These are phyloP conservation scores for Vanessa atalanta DNA, from an alignment of 1,140 invertebrate genomes.

Conservation along the genomic window DNA sequence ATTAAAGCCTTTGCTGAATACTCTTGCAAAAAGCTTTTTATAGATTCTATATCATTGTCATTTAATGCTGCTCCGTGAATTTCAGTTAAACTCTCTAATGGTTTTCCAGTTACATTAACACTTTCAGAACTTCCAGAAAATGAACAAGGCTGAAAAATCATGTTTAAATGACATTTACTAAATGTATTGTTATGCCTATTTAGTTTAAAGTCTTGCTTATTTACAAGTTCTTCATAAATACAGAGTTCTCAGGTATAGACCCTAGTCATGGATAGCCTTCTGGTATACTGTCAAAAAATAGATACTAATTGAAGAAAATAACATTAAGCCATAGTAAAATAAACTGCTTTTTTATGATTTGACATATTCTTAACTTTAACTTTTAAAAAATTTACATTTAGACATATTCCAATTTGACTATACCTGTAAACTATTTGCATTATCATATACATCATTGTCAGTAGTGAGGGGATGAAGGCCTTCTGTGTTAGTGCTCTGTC, in stretches of 20 bases:
- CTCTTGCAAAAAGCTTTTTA: constrained; percentile 92
- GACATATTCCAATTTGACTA: neutral
- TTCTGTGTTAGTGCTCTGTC: constrained; percentile 47
- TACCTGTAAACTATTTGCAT: constrained; percentile 83
- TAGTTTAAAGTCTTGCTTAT: too few relatives aligned
- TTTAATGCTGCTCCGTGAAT: constrained; percentile 89
- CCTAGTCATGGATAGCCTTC: too few relatives aligned
- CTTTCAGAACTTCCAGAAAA: constrained; percentile 82
- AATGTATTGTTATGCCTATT: too few relatives aligned
- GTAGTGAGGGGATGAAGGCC: constrained; percentile 62
- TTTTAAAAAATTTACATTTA: too few relatives aligned
- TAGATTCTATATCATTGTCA: constrained; percentile 90
- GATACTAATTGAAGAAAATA: too few relatives aligned
- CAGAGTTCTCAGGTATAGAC: too few relatives aligned
- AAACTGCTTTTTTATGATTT: too few relatives aligned
- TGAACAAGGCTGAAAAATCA: constrained; percentile 67
- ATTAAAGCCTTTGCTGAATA: constrained; percentile 93
- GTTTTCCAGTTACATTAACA: constrained; percentile 82
- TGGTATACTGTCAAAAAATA: too few relatives aligned
- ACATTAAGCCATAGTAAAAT: too few relatives aligned
- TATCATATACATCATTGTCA: constrained; percentile 79
- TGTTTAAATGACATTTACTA: neutral
- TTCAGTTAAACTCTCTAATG: constrained; percentile 81
- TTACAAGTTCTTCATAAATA: too few relatives aligned
- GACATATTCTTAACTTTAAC: too few relatives aligned